These are phyloP conservation scores for Thysanoteuthis rhombus DNA, from an alignment of 2,888 invertebrate species.

Conservation along the genomic window DNA sequence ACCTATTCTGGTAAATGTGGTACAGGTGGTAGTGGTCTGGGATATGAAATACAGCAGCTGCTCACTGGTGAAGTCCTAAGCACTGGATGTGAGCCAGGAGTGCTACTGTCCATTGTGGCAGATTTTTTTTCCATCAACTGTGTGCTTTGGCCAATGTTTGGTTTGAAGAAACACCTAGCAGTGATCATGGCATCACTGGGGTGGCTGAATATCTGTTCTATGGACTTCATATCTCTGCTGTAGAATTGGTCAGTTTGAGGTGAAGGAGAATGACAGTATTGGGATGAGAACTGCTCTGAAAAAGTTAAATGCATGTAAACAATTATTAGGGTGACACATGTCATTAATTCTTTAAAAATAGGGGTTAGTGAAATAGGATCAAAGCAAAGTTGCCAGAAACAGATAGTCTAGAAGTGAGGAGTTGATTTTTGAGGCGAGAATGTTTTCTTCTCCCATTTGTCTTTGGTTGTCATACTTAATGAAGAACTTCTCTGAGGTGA, in stretches of 20 bases:
- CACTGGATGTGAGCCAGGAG: background rate
- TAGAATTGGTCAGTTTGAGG: background rate
- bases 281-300: background rate
- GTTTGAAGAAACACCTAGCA: background rate
- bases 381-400: background rate
- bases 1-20: background rate
- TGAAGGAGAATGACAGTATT: background rate
- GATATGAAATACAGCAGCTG: conserved; percentile 12
- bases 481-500: background rate
- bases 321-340: background rate
- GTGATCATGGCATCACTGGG: background rate
- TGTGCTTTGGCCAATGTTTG: background rate
- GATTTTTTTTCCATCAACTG: background rate
- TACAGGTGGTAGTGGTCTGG: background rate
- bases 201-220: background rate
- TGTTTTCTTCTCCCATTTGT: background rate
- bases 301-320: conserved; percentile 12
- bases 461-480: background rate
- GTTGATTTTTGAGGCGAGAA: background rate
- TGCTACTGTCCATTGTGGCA: background rate
- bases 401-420: background rate
- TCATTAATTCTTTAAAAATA: background rate
- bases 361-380: background rate
- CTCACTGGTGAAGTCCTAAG: conserved; percentile 12
- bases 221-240: background rate